Percentiles rank a stretch among this genome's conserved stretches.
phyloP scores from a whole-genome alignment of 2,888 invertebrate species.

The Trissoscelio sp. region DNA sequence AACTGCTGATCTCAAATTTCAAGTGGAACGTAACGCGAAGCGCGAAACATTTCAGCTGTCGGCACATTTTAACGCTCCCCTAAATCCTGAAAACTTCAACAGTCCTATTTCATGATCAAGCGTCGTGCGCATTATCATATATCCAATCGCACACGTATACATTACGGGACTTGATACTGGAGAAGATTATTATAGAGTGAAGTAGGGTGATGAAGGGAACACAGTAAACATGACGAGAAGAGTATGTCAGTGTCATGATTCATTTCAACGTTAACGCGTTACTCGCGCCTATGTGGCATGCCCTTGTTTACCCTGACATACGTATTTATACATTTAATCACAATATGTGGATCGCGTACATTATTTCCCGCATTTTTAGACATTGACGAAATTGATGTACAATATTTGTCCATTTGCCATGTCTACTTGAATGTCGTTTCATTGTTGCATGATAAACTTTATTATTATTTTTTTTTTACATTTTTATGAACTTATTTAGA shows the following conservation, averaged over 20 bases:
- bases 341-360: constrained; percentile 21
- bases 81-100: constrained; percentile 42
- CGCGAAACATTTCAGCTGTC: constrained; percentile 17
- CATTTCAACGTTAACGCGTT: constrained; percentile 44
- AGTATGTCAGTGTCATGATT: constrained; percentile 62
- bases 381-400: constrained; percentile 7
- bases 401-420: background rate
- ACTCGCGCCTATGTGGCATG: constrained; percentile 20
- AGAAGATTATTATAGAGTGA: constrained; percentile 46
- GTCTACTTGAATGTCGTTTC: background rate
- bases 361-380: constrained; percentile 28
- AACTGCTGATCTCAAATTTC: background rate
- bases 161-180: constrained; percentile 35
- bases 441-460: background rate
- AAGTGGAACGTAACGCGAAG: background rate
- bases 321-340: constrained; percentile 43
- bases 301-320: constrained; percentile 40
- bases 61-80: background rate
- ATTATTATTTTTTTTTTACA: background rate
- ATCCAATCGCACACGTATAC: constrained; percentile 43
- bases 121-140: constrained; percentile 38
- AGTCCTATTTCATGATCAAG: constrained; percentile 46
- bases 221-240: constrained; percentile 58
- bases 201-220: constrained; percentile 53
- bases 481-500: no score